Percentiles rank a stretch among this genome's conserved stretches.
Conservation (phyloP, 2,797 vertebrate genomes). For the Decapterus maruadsi region DNA sequence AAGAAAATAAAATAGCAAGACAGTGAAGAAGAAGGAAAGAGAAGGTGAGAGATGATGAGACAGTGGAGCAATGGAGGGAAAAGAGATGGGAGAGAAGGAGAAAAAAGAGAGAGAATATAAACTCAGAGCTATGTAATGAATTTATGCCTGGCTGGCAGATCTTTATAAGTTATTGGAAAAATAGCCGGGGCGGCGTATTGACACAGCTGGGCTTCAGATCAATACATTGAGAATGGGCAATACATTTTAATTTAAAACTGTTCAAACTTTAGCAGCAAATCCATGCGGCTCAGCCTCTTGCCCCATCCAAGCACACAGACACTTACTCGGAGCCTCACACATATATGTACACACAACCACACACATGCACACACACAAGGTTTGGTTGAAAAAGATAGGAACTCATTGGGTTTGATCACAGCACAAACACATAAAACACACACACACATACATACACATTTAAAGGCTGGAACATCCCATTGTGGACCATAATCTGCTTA, state of each 20-base stretch:
- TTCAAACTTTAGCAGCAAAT: constrained; percentile 97
- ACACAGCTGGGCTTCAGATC: constrained; percentile 94
- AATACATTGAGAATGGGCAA: constrained; percentile 97
- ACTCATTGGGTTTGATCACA: constrained; percentile 46
- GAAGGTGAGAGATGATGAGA: constrained; percentile 8
- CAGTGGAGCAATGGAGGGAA: constrained; percentile 18
- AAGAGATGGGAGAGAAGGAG: constrained; percentile 43
- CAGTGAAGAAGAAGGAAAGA: constrained; percentile 13
- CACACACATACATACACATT: neutral
- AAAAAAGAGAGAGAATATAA: constrained; percentile 76
- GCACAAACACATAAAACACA: constrained; percentile 14
- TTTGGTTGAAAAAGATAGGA: constrained; percentile 61
- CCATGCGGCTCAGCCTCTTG: constrained; percentile 89
- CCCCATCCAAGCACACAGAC: constrained; percentile 64
- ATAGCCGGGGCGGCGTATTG: constrained; percentile 95
- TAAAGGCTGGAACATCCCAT: neutral
- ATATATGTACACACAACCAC: constrained; percentile 31
- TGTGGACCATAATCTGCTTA: neutral
- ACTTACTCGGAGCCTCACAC: constrained; percentile 45
- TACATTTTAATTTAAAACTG: constrained; percentile 99
- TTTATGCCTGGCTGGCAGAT: constrained; percentile 89
- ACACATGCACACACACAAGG: constrained; percentile 24
- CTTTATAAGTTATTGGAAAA: constrained; percentile 98
- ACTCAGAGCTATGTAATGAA: constrained; percentile 89
- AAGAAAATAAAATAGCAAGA: constrained; percentile 32